Conservation (phyloP, 2,888 invertebrate genomes). For the Troglohyphantes excavatus region DNA sequence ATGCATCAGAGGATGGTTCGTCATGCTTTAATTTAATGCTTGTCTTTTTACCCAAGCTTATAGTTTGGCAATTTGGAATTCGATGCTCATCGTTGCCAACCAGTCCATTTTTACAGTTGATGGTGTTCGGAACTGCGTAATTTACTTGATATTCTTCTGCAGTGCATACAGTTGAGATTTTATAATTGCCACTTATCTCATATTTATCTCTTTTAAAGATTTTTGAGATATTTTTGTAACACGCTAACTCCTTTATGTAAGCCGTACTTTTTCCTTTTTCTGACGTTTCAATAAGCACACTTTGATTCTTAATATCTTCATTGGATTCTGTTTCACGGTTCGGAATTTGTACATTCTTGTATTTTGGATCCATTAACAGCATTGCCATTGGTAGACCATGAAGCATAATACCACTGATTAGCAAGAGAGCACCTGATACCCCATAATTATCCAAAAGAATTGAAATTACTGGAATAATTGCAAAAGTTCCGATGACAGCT, state of each 20-base stretch:
- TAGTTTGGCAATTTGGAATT: not conserved
- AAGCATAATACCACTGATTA: slow-evolving; percentile 1
- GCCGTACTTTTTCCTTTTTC: not conserved
- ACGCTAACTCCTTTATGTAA: too few species aligned
- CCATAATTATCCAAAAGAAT: slow-evolving; percentile 5
- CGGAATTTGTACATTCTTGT: not conserved
- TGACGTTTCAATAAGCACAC: not conserved
- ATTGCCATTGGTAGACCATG: not conserved
- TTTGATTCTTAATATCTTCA: not conserved
- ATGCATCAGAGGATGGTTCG: too few species aligned
- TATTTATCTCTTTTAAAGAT: not conserved
- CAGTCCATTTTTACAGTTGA: not conserved
- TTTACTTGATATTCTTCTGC: too few species aligned
- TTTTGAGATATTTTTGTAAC: not conserved
- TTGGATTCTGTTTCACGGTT: not conserved
- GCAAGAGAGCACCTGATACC: not conserved
- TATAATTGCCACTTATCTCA: not conserved
- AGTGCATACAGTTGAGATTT: not conserved
- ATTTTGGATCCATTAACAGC: not conserved
- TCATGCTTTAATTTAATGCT: not conserved
- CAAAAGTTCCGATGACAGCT: not conserved
- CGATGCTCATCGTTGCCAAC: too few species aligned
- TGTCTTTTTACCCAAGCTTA: not conserved
- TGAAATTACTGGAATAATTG: not conserved
- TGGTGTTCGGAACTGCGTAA: not conserved